Evolutionary conservation across 2,113 vertebrate species (phyloP).

Genomic region (Brachirus orientalis): DNA sequence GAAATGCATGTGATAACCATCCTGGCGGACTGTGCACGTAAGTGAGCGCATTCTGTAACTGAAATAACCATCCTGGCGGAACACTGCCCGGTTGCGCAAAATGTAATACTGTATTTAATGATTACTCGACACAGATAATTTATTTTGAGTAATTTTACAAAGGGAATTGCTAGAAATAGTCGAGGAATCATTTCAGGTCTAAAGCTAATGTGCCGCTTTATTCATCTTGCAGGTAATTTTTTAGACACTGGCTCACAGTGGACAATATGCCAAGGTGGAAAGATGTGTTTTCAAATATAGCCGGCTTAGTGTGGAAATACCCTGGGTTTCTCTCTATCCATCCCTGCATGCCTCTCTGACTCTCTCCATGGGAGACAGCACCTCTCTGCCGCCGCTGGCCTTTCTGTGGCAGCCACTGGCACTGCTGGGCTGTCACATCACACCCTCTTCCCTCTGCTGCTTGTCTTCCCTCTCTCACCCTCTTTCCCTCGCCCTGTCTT

Average conservation of each 20-base stretch:
- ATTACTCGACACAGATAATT: no score
- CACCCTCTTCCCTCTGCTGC: conserved; percentile 77
- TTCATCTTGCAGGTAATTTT: not conserved
- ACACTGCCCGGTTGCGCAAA: no score
- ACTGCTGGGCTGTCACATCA: conserved; percentile 83
- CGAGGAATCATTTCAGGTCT: no score
- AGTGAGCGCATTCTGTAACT: no score
- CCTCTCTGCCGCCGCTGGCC: conserved; percentile 78
- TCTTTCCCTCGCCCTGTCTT: conserved; percentile 51
- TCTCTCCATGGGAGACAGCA: conserved; percentile 61
- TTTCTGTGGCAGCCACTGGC: conserved; percentile 81
- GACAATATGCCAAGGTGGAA: not conserved
- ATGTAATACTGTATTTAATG: no score
- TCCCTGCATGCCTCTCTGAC: conserved; percentile 16
- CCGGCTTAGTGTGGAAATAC: not conserved
- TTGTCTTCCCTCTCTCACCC: conserved; percentile 41
- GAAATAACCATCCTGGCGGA: no score
- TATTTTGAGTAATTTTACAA: no score
- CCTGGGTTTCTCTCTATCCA: conserved; percentile 15
- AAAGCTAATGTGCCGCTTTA: not conserved
- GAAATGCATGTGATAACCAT: no score
- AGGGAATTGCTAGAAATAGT: no score
- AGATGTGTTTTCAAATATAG: conserved; percentile 11
- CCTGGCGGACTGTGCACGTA: no score
- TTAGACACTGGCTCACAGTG: not conserved